Percentiles rank a stretch among this genome's conserved stretches.
phyloP scores from a whole-genome alignment of 2,113 vertebrate species.

The Cinclus mexicanus region DNA sequence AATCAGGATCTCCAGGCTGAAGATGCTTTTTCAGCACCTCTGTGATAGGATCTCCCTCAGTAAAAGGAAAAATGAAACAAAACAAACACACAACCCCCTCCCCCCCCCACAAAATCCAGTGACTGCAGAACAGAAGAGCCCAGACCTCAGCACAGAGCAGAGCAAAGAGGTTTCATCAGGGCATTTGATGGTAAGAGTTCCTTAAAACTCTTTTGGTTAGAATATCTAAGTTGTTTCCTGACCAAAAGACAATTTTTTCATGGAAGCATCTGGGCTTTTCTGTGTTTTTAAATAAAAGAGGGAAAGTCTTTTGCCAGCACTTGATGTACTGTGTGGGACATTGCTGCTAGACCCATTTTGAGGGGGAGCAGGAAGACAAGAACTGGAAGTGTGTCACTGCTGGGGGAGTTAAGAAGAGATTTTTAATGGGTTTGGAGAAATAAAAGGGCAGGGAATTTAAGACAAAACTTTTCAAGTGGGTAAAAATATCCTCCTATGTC shows the following conservation, averaged over 20 bases:
- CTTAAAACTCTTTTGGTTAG: background rate
- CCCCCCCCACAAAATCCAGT: fast-evolving
- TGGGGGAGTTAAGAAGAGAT: background rate
- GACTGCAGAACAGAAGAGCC: background rate
- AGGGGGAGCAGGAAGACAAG: background rate
- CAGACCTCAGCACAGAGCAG: background rate
- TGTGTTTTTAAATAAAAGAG: background rate
- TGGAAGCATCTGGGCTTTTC: background rate
- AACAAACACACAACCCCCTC: background rate
- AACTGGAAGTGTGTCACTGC: background rate
- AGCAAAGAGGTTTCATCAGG: background rate
- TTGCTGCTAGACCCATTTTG: background rate
- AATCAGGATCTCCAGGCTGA: background rate
- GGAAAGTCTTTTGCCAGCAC: background rate
- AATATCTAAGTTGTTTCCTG: background rate
- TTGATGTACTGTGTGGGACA: background rate
- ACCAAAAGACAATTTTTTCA: background rate
- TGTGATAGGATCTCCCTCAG: background rate
- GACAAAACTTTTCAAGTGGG: background rate
- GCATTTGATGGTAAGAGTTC: background rate
- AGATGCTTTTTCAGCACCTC: background rate
- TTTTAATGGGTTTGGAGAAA: background rate
- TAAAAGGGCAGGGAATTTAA: background rate
- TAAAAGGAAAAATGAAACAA: background rate
- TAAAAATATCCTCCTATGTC: background rate